phyloP scores from a whole-genome alignment of 2,113 vertebrate genomes.

The Circaetus gallicus region DNA sequence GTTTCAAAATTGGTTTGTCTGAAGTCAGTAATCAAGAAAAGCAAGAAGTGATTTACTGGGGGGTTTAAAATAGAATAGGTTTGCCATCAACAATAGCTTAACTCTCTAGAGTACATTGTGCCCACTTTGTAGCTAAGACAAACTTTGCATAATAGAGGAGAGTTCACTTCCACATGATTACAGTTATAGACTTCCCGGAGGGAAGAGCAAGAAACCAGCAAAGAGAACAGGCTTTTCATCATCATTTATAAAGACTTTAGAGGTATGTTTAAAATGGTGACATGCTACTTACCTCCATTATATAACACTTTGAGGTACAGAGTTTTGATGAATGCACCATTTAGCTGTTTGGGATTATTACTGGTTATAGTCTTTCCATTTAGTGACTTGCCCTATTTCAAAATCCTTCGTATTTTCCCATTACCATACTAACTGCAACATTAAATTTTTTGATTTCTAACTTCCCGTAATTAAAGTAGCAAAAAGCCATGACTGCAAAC shows the following conservation, averaged over 20 bases:
- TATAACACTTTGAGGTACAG: neutral
- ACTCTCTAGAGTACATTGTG: neutral
- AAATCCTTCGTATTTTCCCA: neutral
- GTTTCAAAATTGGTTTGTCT: neutral
- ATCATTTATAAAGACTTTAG: neutral
- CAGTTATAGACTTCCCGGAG: neutral
- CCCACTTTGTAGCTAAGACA: neutral
- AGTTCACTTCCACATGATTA: neutral
- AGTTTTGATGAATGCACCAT: neutral
- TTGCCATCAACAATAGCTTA: neutral
- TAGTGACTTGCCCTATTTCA: neutral
- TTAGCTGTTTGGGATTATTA: neutral
- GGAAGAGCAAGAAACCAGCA: neutral
- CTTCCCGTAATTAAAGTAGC: neutral
- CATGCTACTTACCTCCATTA: neutral
- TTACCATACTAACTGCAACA: neutral
- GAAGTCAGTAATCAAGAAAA: slow-evolving; percentile 17
- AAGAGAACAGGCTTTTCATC: neutral
- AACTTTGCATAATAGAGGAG: neutral
- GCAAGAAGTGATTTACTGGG: neutral
- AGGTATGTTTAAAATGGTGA: neutral
- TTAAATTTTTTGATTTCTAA: neutral
- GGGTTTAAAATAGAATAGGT: neutral
- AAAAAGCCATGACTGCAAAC: neutral
- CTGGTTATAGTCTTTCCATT: neutral